A percentile compares a stretch with the other conserved stretches of the same genome.
phyloP scores from a whole-genome alignment of 1,140 invertebrate genomes.

The Neodiprion virginianus region DNA sequence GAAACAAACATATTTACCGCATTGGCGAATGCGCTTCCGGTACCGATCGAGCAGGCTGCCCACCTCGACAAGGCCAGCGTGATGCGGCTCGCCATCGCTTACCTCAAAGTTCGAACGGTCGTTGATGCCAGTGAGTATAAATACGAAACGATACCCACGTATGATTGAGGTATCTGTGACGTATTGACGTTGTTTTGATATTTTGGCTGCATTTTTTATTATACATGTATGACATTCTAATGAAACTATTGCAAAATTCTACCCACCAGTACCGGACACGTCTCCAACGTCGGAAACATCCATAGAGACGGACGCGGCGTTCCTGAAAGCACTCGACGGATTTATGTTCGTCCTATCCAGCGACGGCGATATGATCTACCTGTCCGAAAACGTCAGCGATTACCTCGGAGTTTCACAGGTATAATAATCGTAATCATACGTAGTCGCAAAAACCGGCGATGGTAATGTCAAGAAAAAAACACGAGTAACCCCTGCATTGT shows the following conservation, averaged over 20 bases:
- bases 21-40: slow-evolving; percentile 81
- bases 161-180: background rate
- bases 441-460: slow-evolving; percentile 9
- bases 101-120: slow-evolving; percentile 85
- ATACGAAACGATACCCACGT: background rate
- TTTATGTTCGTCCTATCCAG: slow-evolving; percentile 85
- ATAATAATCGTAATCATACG: slow-evolving; percentile 24
- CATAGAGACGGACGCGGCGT: slow-evolving; percentile 65
- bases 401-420: slow-evolving; percentile 92
- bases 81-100: slow-evolving; percentile 92
- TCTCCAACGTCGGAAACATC: slow-evolving; percentile 51
- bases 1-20: slow-evolving; percentile 95
- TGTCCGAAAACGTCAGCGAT: slow-evolving; percentile 89
- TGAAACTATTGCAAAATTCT: slow-evolving; percentile 3
- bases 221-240: background rate
- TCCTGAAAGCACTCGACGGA: slow-evolving; percentile 85
- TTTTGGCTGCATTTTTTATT: slow-evolving; percentile 14
- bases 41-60: slow-evolving; percentile 77
- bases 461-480: background rate
- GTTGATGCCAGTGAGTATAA: slow-evolving; percentile 75
- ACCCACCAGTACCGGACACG: slow-evolving; percentile 46
- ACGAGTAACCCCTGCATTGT: background rate
- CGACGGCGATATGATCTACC: slow-evolving; percentile 89
- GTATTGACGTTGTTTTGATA: background rate
- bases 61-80: slow-evolving; percentile 95